Conservation (phyloP, 1,140 invertebrate species). For the Neodiprion lecontei region DNA sequence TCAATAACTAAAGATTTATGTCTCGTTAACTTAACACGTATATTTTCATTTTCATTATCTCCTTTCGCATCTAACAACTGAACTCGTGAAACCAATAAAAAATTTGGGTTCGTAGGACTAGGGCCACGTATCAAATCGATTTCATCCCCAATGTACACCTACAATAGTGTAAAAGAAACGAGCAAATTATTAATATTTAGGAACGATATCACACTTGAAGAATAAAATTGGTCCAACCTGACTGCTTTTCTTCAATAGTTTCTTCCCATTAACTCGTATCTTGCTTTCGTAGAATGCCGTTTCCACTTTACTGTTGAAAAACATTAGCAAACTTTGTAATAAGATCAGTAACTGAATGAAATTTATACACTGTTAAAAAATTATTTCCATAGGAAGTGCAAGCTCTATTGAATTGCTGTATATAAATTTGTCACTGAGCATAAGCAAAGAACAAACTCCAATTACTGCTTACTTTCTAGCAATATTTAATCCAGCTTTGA, state of each 20-base stretch:
- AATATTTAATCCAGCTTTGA: conserved; percentile 71
- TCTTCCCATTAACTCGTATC: conserved; percentile 72
- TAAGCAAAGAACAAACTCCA: neutral
- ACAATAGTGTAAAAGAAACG: conserved; percentile 29
- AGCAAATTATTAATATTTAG: conserved; percentile 17
- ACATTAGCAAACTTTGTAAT: conserved; percentile 22
- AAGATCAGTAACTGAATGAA: conserved; percentile 32
- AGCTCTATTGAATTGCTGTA: conserved; percentile 6
- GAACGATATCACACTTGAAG: neutral
- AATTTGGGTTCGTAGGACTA: conserved; percentile 66
- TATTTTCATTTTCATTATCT: conserved; percentile 49
- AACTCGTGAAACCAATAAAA: conserved; percentile 68
- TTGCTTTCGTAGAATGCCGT: conserved; percentile 71
- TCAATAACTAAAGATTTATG: conserved; percentile 69
- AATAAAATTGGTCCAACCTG: conserved; percentile 35
- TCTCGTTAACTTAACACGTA: conserved; percentile 61
- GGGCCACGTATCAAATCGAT: conserved; percentile 69
- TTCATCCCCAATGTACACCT: conserved; percentile 68
- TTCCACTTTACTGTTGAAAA: conserved; percentile 68
- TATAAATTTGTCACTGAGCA: neutral
- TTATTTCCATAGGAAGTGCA: conserved; percentile 11
- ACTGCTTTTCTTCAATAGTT: conserved; percentile 72
- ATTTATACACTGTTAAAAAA: conserved; percentile 6
- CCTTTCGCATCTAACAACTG: conserved; percentile 61
- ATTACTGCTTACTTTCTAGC: conserved; percentile 64